phyloP scores from a whole-genome alignment of 2,113 vertebrate genomes.

The Ageneiosus marmoratus region DNA sequence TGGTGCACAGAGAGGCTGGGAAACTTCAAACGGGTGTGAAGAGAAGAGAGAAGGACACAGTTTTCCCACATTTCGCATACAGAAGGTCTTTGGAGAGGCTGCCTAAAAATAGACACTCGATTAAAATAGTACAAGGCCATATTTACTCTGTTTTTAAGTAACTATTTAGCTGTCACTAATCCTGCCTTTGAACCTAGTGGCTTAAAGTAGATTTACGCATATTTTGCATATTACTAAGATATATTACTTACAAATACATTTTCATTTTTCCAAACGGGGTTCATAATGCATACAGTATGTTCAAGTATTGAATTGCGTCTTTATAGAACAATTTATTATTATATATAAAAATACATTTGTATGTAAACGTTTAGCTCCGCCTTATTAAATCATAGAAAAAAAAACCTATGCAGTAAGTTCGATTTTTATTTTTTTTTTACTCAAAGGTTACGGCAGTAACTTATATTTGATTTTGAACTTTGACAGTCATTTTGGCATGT shows the following conservation, averaged over 20 bases:
- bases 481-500: background rate
- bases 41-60: conserved; percentile 95
- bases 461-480: no score
- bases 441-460: no score
- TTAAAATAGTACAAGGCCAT: conserved; percentile 8
- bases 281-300: background rate
- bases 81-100: conserved; percentile 92
- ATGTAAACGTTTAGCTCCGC: background rate
- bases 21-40: conserved; percentile 96
- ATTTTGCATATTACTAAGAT: no score
- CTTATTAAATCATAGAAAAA: background rate
- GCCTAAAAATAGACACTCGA: conserved; percentile 90
- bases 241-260: background rate
- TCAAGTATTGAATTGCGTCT: background rate
- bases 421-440: no score
- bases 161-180: background rate
- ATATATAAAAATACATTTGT: background rate
- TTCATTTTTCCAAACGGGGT: background rate
- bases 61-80: conserved; percentile 99
- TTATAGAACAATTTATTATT: background rate
- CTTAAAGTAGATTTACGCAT: background rate
- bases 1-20: conserved; percentile 85
- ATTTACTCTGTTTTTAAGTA: background rate
- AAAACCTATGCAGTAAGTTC: no score
- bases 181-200: background rate